phyloP scores from a whole-genome alignment of 2,797 vertebrate species.

The Enteromius anoplus region DNA sequence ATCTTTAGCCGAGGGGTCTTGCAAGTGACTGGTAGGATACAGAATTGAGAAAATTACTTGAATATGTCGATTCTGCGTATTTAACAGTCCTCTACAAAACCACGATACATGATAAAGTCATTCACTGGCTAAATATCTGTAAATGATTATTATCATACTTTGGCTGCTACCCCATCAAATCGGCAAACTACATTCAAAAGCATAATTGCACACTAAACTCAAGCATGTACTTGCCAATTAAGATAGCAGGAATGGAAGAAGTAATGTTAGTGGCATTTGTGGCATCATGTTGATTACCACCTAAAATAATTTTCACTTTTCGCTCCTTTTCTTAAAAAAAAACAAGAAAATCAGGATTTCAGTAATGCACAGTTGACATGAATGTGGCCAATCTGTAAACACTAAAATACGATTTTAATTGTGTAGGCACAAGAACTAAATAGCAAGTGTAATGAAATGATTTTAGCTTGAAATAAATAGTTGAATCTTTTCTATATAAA shows the following conservation, averaged over 20 bases:
- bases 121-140: neutral
- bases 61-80: neutral
- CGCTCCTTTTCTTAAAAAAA: neutral
- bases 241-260: neutral
- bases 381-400: neutral
- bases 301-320: neutral
- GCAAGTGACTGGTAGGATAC: neutral
- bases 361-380: neutral
- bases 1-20: conserved; percentile 1
- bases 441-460: neutral
- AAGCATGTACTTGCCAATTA: conserved; percentile 8
- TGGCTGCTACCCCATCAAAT: neutral
- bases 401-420: conserved; percentile 2
- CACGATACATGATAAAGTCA: neutral
- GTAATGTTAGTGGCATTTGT: neutral
- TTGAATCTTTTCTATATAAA: neutral
- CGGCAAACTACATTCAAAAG: neutral
- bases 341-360: neutral
- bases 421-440: neutral
- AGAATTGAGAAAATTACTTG: conserved; percentile 3
- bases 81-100: conserved; percentile 12
- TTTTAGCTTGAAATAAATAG: neutral
- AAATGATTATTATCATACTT: conserved; percentile 9
- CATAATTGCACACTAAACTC: conserved; percentile 1
- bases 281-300: conserved; percentile 1